phyloP scores from a whole-genome alignment of 2,113 vertebrate genomes.

The Hippocampus guttulatus region DNA sequence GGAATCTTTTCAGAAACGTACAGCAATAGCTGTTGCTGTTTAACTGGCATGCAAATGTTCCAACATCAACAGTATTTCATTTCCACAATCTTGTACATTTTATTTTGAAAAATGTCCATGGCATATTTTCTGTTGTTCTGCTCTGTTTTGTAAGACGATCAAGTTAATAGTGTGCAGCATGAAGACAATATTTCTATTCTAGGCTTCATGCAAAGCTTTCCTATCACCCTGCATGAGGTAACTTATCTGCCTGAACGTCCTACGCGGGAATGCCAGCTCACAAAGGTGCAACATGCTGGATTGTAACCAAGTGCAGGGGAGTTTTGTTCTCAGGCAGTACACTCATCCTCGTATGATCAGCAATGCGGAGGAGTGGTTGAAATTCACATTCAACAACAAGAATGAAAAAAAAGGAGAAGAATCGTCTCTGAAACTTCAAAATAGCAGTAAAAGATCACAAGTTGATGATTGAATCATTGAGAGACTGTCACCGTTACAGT shows the following conservation, averaged over 20 bases:
- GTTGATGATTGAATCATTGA: background rate
- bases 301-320: background rate
- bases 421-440: background rate
- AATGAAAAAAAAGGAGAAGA: background rate
- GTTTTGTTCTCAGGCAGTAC: constrained; percentile 15
- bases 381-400: background rate
- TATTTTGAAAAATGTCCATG: background rate
- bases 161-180: background rate
- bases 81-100: background rate
- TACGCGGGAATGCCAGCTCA: background rate
- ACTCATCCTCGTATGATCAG: constrained; percentile 6
- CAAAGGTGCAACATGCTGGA: background rate
- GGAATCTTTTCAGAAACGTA: background rate
- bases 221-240: too few relatives aligned
- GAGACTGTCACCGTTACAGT: background rate
- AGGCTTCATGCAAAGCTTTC: background rate
- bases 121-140: background rate
- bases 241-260: background rate
- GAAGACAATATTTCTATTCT: background rate
- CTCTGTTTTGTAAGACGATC: background rate
- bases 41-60: background rate
- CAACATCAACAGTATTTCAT: background rate
- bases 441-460: background rate
- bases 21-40: background rate
- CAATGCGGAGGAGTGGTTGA: constrained; percentile 15